These are phyloP conservation scores for Pseudois nayaur DNA, from an alignment of 2,113 vertebrate genomes.

Conservation along the genomic window DNA sequence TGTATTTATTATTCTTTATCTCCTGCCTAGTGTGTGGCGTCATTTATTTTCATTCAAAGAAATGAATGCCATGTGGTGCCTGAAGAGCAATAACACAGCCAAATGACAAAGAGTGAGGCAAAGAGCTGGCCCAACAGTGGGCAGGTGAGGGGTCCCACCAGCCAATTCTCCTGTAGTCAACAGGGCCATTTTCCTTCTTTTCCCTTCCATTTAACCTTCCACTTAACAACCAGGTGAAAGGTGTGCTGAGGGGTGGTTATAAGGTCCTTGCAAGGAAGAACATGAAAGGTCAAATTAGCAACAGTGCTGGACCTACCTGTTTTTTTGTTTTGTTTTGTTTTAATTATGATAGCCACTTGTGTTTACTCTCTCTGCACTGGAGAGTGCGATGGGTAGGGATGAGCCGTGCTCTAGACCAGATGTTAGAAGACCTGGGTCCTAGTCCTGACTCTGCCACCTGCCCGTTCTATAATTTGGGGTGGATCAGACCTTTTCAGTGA, in stretches of 20 bases:
- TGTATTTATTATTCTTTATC: conserved; percentile 85
- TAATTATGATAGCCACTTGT: not conserved
- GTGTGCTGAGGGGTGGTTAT: not conserved
- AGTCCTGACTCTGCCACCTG: not conserved
- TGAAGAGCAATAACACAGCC: conserved; percentile 75
- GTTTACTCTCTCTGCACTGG: not conserved
- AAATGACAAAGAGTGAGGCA: conserved; percentile 67
- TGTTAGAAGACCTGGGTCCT: not conserved
- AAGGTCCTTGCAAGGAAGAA: not conserved
- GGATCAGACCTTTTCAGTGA: not conserved
- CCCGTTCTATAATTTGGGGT: not conserved
- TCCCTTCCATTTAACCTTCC: conserved; percentile 56
- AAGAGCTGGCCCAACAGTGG: conserved; percentile 61
- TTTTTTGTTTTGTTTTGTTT: not conserved
- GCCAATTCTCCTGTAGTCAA: conserved; percentile 31
- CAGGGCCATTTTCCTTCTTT: conserved; percentile 18
- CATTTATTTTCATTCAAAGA: conserved; percentile 85
- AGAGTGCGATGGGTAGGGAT: not conserved
- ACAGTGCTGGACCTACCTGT: not conserved
- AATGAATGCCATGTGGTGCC: conserved; percentile 74
- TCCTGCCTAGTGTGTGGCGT: conserved; percentile 73
- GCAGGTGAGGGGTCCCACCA: conserved; percentile 70
- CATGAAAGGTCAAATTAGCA: not conserved
- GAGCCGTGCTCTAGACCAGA: rapidly evolving
- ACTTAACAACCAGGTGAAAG: conserved; percentile 49